Evolutionary conservation across 2,888 invertebrate species (phyloP), one percentile per base, ranked within the genome.

Genomic region (Mimachlamys varia): DNA sequence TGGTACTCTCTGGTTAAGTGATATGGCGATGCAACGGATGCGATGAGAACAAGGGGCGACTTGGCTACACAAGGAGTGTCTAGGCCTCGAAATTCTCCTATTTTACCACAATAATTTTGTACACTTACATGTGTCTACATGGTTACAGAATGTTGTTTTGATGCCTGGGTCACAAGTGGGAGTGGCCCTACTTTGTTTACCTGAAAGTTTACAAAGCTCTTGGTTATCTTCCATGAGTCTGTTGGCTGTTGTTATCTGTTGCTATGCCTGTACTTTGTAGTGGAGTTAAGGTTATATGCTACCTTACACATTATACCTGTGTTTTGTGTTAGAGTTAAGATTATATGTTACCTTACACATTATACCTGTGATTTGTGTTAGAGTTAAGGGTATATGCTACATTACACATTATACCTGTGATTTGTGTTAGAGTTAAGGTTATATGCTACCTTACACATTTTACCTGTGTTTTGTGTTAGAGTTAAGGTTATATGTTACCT

Each of bases 61-160:
- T 44, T 44, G 44, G 44, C 44, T 44, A 44, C 44, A 44, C 44
- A 44, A 44, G 44, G 44, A 44, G 44, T 44, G 44, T 44, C 44
- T 44, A 44, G 44, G 33, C 76, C 76, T 76, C 76, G 33, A 76
- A 76, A 76, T 76, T 76, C 76, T 76, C 76, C 0, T 76, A 13
- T 76, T 33, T 76, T 76, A 76, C 76, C 76, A 33, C 76, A 76
- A 76, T 27, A 27, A 76, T 76, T 76, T 76, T 76, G 76, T 76
- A 13, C 33, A 76, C 76, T 76, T 76, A 76, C 76, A 76, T 33
- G 76, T 76, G 27, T 33, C 33, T 33, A 27, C 76, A 76, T 76
- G 58, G 58, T 19, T 58, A 58, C 58, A 10, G 19, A n/a, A n/a
- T 44, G 44, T 58, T 58, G 76, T 76, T 33, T 76, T 19, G 76